phyloP scores from a whole-genome alignment of 2,113 vertebrate genomes.

The Origma solitaria region DNA sequence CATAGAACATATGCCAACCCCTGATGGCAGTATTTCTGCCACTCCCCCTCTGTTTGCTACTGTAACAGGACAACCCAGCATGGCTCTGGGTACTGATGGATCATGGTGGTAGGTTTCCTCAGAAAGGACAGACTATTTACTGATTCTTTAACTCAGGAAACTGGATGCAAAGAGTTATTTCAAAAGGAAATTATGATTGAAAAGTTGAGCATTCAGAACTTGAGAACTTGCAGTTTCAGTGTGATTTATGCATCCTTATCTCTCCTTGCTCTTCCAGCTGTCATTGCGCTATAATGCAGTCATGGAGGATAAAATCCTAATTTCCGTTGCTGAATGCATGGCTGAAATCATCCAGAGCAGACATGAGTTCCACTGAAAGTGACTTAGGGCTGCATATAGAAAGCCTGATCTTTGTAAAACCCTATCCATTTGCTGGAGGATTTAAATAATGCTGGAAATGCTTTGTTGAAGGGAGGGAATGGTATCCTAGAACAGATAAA shows the following conservation, averaged over 20 bases:
- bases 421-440: background rate
- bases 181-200: background rate
- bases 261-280: background rate
- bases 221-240: background rate
- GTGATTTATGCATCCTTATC: background rate
- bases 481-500: background rate
- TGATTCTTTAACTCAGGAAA: background rate
- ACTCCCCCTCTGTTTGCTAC: background rate
- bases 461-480: background rate
- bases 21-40: background rate
- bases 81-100: background rate
- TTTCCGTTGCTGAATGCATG: background rate
- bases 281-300: background rate
- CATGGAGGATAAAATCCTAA: background rate
- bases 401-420: background rate
- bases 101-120: background rate
- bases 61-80: rapidly evolving
- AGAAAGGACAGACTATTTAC: background rate
- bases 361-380: background rate
- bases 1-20: background rate
- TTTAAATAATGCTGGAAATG: background rate
- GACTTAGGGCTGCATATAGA: background rate
- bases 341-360: background rate
- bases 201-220: background rate
- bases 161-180: background rate